phyloP scores from a whole-genome alignment of 1,140 invertebrate species.

The Drosophila sturtevanti region DNA sequence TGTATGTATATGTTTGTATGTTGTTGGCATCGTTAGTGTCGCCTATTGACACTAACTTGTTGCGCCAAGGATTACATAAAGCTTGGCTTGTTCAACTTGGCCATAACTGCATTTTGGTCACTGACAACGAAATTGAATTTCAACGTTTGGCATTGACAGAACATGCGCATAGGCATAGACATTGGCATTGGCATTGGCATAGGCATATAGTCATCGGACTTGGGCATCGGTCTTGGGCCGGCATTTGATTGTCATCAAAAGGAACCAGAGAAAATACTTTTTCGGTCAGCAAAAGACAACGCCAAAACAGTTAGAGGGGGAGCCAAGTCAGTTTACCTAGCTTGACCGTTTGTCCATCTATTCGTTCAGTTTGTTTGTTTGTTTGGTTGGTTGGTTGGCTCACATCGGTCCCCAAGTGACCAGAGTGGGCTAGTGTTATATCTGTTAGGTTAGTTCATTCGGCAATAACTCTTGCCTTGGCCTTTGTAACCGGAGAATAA shows the following conservation, averaged over 20 bases:
- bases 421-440: constrained; percentile 1
- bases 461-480: constrained; percentile 18
- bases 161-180: constrained; percentile 7
- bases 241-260: constrained; percentile 17
- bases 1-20: neutral
- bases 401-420: constrained; percentile 7
- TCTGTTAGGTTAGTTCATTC: constrained; percentile 7
- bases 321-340: neutral
- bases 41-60: constrained; percentile 15
- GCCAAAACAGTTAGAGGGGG: constrained; percentile 11
- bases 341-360: neutral
- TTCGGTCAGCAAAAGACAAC: neutral
- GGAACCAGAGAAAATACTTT: constrained; percentile 2
- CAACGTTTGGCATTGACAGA: constrained; percentile 13
- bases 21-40: constrained; percentile 14
- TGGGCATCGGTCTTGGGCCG: neutral
- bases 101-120: constrained; percentile 18
- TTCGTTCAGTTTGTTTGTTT: neutral
- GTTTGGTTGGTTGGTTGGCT: neutral
- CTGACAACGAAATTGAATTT: constrained; percentile 19
- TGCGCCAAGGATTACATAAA: constrained; percentile 12
- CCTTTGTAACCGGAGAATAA: constrained; percentile 14
- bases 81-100: constrained; percentile 16
- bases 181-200: constrained; percentile 6
- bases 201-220: neutral